Evolutionary conservation across 2,888 invertebrate genomes (phyloP), one percentile per base, ranked within the genome.

Genomic region (Acanthosepion pharaonis): DNA sequence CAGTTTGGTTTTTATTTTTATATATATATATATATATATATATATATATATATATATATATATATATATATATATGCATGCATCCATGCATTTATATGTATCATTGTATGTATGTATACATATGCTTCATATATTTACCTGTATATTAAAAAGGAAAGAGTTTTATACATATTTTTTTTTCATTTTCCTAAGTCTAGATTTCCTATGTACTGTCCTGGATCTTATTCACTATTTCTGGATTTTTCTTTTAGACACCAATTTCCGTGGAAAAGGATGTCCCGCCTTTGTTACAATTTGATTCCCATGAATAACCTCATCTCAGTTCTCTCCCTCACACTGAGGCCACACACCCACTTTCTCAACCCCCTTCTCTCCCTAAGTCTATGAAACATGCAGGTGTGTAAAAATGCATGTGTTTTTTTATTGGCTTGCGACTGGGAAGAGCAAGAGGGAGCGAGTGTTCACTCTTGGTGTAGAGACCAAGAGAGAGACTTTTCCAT

Each of bases 251-350:
- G 78, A 78, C 78, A 78, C 78, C 78, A 78, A 78, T 78, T 78
- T 78, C 78, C 78, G n/a, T 78, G n/a, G 78, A n/a, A 78, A 78
- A 78, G 78, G 78, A 78, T 78, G 78, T 78, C 78, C 15, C 78
- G 2, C 78, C n/a, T 78, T 78, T 78, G 78, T 78, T 78, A 78
- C 78, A 78, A 78, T 78, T 78, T 33, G 78, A 78, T n/a, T 78
- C 78, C 78, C 78, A 78, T 78, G 78, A 78, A 78, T 78, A 78
- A 78, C 78, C 78, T 78, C 78, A n/a, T n/a, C n/a, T 78, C n/a
- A 59, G 11, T n/a, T 15, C 78, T 9, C n/a, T 33, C 78, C 11
- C 23, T n/a, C 78, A 8, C 78, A 2, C 78, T 3, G 15, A n/a
- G 3, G 5, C n/a, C 78, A 8, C 78, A 11, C n/a, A 15, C 78